Evolutionary conservation across 1,140 invertebrate species (phyloP).

Genomic region (Ips typographus): DNA sequence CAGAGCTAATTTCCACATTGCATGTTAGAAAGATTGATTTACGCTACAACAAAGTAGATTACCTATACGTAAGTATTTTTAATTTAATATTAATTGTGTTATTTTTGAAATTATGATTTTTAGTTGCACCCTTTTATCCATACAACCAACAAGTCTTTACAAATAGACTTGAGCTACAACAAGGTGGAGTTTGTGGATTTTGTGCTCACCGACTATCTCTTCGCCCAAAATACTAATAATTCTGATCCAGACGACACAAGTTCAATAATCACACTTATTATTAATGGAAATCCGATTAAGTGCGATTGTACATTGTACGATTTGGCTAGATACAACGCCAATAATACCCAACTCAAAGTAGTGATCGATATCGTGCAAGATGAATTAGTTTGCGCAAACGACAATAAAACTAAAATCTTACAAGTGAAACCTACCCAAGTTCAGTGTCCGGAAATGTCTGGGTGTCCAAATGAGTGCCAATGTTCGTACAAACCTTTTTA

Average conservation of each 20-base stretch:
- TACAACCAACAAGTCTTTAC: not conserved
- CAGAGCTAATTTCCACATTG: not conserved
- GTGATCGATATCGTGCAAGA: conserved; percentile 28
- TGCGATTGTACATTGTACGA: conserved; percentile 33
- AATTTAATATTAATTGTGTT: not conserved
- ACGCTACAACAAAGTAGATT: conserved; percentile 28
- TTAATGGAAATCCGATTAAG: conserved; percentile 12
- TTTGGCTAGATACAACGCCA: conserved; percentile 35
- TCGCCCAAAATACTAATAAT: not conserved
- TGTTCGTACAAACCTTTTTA: conserved; percentile 29
- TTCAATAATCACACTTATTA: not conserved
- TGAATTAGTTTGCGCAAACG: conserved; percentile 25
- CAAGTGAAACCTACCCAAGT: conserved; percentile 31
- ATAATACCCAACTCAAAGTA: conserved; percentile 18
- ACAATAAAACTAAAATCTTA: conserved; percentile 1
- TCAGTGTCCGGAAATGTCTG: conserved; percentile 14
- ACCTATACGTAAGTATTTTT: conserved; percentile 19
- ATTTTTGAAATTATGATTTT: not conserved
- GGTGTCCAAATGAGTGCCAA: conserved; percentile 35
- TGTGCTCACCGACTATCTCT: not conserved
- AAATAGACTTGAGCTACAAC: conserved; percentile 8
- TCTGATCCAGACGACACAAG: not conserved
- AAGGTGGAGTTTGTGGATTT: conserved; percentile 3
- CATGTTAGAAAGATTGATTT: conserved; percentile 21
- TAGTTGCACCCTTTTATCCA: not conserved